phyloP scores from a whole-genome alignment of 2,797 vertebrate genomes.

The Diplodus puntazzo region DNA sequence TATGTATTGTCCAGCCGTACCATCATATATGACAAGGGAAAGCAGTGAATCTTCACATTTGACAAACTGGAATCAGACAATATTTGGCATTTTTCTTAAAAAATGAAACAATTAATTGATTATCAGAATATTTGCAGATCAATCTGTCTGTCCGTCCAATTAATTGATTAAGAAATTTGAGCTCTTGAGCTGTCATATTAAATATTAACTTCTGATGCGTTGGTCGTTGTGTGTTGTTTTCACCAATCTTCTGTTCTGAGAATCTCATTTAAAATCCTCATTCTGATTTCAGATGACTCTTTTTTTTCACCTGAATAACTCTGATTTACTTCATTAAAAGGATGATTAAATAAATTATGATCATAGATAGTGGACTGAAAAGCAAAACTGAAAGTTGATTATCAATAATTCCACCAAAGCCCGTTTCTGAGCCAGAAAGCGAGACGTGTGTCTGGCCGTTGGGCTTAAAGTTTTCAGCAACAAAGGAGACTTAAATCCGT shows the following conservation, averaged over 20 bases:
- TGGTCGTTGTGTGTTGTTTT: not conserved
- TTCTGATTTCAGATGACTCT: constrained; percentile 14
- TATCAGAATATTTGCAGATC: not conserved
- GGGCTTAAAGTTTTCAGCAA: constrained; percentile 66
- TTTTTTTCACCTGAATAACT: constrained; percentile 19
- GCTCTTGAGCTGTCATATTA: not conserved
- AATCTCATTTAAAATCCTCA: constrained; percentile 6
- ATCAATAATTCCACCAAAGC: constrained; percentile 30
- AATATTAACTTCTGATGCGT: not conserved
- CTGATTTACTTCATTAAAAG: constrained; percentile 13
- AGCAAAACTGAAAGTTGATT: constrained; percentile 31
- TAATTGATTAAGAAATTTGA: not conserved
- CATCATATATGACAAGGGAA: not conserved
- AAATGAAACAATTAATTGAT: not conserved
- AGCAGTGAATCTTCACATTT: not conserved
- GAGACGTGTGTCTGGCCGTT: constrained; percentile 45
- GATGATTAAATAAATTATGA: constrained; percentile 25
- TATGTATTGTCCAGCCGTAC: not conserved
- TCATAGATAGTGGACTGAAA: constrained; percentile 13
- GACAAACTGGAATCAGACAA: not conserved
- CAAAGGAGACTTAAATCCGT: constrained; percentile 72
- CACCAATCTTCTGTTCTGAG: not conserved
- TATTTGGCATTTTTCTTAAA: not conserved
- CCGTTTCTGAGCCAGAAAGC: constrained; percentile 42
- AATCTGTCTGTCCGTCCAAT: not conserved